Base-by-base conservation (phyloP, 2,888 invertebrate genomes). In the Gymnocheta viridis region DNA sequence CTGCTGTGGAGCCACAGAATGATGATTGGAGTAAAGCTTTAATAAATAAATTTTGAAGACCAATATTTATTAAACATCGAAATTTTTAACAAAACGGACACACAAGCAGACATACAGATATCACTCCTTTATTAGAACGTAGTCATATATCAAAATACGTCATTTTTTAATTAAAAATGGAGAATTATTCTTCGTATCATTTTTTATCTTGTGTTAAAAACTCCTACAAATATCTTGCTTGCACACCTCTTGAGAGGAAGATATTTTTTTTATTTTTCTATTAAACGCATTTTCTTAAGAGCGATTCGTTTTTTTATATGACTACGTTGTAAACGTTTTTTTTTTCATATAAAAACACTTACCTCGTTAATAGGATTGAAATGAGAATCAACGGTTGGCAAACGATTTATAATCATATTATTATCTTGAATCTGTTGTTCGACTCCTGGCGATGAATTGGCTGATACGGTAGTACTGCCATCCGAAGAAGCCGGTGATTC, bases 381-480 rank as follows among this genome's bases (percentile, higher is more conserved):
- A 76, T 92, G 91, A 1, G 90, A 89, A 17, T 91, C 86, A 54
- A 89, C 88, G 27, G 76, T 86, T 27, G 83, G 82, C 38, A 91
- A 87, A 22, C 90, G 88, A 87, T 90, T 90, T 19, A 91, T 88
- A 56, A 85, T 78, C 70, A 89, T 79, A 79, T 88, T 89, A 47
- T 86, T 88, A 81, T 92, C 92, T 85, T 93, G 93, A 60, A 93
- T 93, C 86, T 93, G 92, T 82, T 93, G 93, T 85, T 93, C 93
- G 5, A 93, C 94, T 49, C 95, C 95, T 0, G 97, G 96, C 69
- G 96, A 96, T 0, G 96, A 96, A 24, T 96, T 96, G 0, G 97
- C 97, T 7, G 97, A 97, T 62, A 97, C 96, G 1, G 97, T 97
- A 3, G 97, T 97, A 69, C 97, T 97, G 9, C 97, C 97, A 85